Evolutionary conservation across 2,888 invertebrate genomes (phyloP).

Genomic region (Chrysina gloriosa): DNA sequence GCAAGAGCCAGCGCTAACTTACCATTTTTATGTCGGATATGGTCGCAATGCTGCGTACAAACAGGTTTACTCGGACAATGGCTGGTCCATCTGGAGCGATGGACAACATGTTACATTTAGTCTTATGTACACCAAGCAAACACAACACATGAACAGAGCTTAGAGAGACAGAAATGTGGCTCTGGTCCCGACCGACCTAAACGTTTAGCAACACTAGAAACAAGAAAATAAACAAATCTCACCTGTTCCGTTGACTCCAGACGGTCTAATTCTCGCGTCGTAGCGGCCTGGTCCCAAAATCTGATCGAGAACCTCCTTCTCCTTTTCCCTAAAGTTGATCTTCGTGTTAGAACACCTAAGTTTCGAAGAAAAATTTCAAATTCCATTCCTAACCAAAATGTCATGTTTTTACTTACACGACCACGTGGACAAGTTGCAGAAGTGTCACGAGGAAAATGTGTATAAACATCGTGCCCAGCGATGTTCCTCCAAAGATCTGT

Average conservation of each 20-base stretch:
- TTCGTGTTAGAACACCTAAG: constrained; percentile 84
- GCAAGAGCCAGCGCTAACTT: constrained; percentile 71
- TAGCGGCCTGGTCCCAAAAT: constrained; percentile 91
- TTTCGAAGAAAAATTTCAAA: too few species aligned
- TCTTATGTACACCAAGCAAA: constrained; percentile 56
- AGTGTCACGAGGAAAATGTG: constrained; percentile 63
- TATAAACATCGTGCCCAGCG: constrained; percentile 47
- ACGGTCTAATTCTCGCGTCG: constrained; percentile 93
- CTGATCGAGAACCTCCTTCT: constrained; percentile 93
- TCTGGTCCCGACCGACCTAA: constrained; percentile 29
- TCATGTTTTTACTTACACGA: constrained; percentile 65
- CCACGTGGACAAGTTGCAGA: constrained; percentile 63
- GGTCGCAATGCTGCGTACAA: constrained; percentile 97
- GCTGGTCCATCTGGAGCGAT: constrained; percentile 89
- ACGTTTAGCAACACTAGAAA: constrained; percentile 14
- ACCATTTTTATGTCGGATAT: constrained; percentile 99
- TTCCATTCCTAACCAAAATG: neutral
- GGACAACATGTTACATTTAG: constrained; percentile 62
- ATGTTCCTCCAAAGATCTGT: constrained; percentile 4
- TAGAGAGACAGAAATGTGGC: neutral
- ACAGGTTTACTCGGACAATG: constrained; percentile 96
- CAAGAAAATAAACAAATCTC: constrained; percentile 61
- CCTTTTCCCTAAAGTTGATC: constrained; percentile 93
- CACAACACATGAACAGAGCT: constrained; percentile 38
- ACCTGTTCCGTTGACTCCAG: constrained; percentile 95